A percentile compares a stretch with the other conserved stretches of the same genome.
Evolutionary conservation across 2,797 vertebrate species (phyloP).

Genomic region (Coregonus sp.): DNA sequence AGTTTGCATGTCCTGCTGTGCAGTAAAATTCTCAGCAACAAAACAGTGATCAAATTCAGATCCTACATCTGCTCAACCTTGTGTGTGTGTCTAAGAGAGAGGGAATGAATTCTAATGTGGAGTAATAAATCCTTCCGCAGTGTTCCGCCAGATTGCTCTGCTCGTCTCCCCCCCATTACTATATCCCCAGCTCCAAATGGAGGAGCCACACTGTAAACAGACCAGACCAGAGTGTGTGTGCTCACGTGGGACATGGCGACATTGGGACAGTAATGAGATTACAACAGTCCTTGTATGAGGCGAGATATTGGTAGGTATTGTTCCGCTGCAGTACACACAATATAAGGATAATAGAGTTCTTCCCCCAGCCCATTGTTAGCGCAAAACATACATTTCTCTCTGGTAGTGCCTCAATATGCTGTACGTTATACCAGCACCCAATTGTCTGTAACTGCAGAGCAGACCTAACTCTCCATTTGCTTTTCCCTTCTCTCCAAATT

Average conservation of each 20-base stretch:
- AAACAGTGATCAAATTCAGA: too few species aligned
- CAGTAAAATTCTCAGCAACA: too few species aligned
- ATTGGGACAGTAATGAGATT: conserved; percentile 46
- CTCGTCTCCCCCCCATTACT: conserved; percentile 29
- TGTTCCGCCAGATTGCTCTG: conserved; percentile 30
- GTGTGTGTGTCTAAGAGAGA: conserved; percentile 13
- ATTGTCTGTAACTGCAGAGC: conserved; percentile 55
- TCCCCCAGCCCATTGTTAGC: conserved; percentile 34
- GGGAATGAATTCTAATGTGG: conserved; percentile 59
- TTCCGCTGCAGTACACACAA: conserved; percentile 13
- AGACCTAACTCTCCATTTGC: conserved; percentile 33
- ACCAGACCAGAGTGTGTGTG: conserved; percentile 13
- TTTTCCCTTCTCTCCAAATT: conserved; percentile 45
- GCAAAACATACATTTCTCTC: conserved; percentile 42
- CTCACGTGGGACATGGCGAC: conserved; percentile 36
- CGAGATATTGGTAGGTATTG: conserved; percentile 33
- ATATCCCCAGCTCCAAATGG: conserved; percentile 19
- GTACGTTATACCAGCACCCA: conserved; percentile 42
- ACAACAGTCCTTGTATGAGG: conserved; percentile 30
- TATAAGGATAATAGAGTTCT: conserved; percentile 42
- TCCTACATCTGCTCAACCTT: not conserved
- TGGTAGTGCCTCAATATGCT: conserved; percentile 27
- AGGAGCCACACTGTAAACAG: conserved; percentile 45
- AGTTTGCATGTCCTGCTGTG: too few species aligned
- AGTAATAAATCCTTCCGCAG: conserved; percentile 64